A percentile compares a stretch with the other conserved stretches of the same genome.
phyloP scores from a whole-genome alignment of 2,797 vertebrate genomes.

The Chrysolophus pictus region DNA sequence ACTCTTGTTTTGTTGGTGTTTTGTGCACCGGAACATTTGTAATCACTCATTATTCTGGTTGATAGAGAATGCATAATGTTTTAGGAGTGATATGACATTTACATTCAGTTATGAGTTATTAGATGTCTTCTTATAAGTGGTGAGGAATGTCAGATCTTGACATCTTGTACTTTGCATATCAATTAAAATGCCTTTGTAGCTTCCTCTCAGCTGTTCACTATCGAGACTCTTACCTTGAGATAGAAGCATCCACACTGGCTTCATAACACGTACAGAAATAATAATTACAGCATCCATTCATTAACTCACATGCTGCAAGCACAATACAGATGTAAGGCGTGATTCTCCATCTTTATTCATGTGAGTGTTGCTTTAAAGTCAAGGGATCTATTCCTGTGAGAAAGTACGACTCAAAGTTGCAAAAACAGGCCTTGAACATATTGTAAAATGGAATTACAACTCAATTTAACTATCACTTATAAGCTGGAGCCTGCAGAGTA shows the following conservation, averaged over 20 bases:
- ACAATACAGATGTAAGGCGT: neutral
- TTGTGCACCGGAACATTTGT: constrained; percentile 23
- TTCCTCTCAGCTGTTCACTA: neutral
- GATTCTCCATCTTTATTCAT: neutral
- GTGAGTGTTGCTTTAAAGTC: neutral
- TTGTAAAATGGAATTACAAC: constrained; percentile 15
- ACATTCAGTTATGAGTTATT: constrained; percentile 62
- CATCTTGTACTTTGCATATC: constrained; percentile 56
- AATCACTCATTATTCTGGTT: constrained; percentile 67
- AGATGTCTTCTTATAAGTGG: constrained; percentile 41
- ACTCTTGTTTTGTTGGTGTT: constrained; percentile 38
- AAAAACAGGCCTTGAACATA: neutral
- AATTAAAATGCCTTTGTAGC: neutral
- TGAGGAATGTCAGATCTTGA: constrained; percentile 51
- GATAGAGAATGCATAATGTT: constrained; percentile 24
- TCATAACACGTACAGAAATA: neutral
- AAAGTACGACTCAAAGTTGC: neutral
- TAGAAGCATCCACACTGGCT: neutral
- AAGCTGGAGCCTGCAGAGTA: constrained; percentile 12
- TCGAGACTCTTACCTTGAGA: neutral
- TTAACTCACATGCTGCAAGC: neutral
- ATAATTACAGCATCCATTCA: neutral
- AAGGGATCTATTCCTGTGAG: neutral
- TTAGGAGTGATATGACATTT: constrained; percentile 66
- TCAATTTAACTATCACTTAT: constrained; percentile 10